Conservation (phyloP, 2,888 invertebrate species). For the Galerucella pusilla region DNA sequence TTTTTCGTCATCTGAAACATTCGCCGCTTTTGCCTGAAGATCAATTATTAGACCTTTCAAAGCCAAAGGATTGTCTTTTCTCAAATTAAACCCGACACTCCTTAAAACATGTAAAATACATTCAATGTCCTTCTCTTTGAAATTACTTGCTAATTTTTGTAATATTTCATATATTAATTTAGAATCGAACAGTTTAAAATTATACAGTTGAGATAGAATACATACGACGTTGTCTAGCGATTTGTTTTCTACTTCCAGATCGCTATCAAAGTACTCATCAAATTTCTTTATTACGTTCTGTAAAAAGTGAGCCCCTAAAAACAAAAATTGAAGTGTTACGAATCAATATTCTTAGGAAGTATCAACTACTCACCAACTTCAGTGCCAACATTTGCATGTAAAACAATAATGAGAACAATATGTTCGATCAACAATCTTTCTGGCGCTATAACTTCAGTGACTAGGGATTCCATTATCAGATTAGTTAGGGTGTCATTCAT, state of each 20-base stretch:
- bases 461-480: constrained; percentile 77
- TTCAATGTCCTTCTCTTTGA: constrained; percentile 85
- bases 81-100: constrained; percentile 83
- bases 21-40: constrained; percentile 72
- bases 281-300: constrained; percentile 79
- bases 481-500: constrained; percentile 81
- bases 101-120: constrained; percentile 82
- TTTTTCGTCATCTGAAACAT: constrained; percentile 56
- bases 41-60: constrained; percentile 80
- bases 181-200: constrained; percentile 88
- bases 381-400: constrained; percentile 90
- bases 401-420: constrained; percentile 81
- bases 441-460: constrained; percentile 72
- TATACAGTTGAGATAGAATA: constrained; percentile 84
- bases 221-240: constrained; percentile 83
- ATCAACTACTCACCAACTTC: constrained; percentile 79
- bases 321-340: too few species aligned
- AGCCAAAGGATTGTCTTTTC: constrained; percentile 86
- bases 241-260: constrained; percentile 75
- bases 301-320: constrained; percentile 82
- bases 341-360: too few species aligned
- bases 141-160: constrained; percentile 71
- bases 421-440: constrained; percentile 86
- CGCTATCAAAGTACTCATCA: constrained; percentile 68
- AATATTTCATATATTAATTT: constrained; percentile 85